Percentiles rank a stretch among this genome's conserved stretches.
Evolutionary conservation across 2,113 vertebrate genomes (phyloP).

Genomic region (Fukomys damarensis): DNA sequence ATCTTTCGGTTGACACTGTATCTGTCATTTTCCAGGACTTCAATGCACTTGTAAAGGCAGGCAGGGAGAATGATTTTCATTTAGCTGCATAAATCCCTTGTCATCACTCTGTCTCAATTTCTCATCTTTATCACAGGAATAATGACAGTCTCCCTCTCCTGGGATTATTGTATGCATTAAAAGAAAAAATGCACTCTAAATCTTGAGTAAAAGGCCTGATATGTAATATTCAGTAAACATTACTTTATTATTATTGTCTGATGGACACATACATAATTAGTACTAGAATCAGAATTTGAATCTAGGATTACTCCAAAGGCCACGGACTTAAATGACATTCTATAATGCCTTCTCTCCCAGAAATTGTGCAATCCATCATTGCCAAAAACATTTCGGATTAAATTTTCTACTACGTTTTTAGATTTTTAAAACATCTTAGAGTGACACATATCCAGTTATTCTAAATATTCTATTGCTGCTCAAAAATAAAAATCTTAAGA

Average conservation of each 20-base stretch:
- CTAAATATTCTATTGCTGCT: background rate
- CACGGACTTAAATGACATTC: background rate
- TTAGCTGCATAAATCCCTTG: background rate
- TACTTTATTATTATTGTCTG: background rate
- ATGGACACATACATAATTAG: background rate
- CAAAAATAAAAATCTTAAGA: background rate
- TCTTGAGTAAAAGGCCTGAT: background rate
- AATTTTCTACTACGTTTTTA: background rate
- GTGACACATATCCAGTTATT: background rate
- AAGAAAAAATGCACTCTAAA: conserved; percentile 4
- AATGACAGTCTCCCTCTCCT: background rate
- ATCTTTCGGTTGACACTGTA: background rate
- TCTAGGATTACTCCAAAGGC: background rate
- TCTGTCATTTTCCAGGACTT: background rate
- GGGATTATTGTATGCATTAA: background rate
- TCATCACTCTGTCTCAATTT: background rate
- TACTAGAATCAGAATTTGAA: conserved; percentile 18
- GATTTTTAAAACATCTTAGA: conserved; percentile 11
- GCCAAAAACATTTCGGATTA: background rate
- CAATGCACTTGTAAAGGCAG: background rate
- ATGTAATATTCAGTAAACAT: background rate
- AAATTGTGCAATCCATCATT: background rate
- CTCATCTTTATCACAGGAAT: conserved; percentile 1
- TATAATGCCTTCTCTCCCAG: background rate
- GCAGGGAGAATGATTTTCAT: conserved; percentile 1